Conservation (phyloP, 2,888 invertebrate species). For the Acleris holmiana region DNA sequence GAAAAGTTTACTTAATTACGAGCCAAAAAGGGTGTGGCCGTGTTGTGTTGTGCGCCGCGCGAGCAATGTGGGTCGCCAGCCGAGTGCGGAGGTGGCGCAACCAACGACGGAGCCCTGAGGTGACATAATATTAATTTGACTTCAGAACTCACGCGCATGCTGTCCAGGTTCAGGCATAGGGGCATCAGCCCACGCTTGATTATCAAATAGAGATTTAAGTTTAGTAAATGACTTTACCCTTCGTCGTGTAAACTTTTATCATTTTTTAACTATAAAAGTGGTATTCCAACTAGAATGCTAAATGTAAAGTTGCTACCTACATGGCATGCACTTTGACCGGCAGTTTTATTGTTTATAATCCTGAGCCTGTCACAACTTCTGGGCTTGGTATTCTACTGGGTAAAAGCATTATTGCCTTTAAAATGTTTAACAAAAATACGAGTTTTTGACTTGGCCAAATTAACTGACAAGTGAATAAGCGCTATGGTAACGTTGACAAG, state of each 20-base stretch:
- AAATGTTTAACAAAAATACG: too few species aligned
- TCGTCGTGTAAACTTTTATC: neutral
- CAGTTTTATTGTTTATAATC: too few species aligned
- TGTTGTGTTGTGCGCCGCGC: slow-evolving; percentile 16
- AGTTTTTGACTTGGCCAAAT: too few species aligned
- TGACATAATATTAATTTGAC: slow-evolving; percentile 36
- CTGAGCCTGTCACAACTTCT: too few species aligned
- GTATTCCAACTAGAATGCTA: too few species aligned
- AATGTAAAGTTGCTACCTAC: too few species aligned
- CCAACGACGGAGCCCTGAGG: slow-evolving; percentile 19
- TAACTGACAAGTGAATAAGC: too few species aligned
- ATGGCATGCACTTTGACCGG: too few species aligned
- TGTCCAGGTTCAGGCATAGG: slow-evolving; percentile 28
- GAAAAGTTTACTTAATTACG: neutral
- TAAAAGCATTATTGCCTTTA: too few species aligned
- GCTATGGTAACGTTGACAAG: too few species aligned
- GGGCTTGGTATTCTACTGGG: too few species aligned
- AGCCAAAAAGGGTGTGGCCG: slow-evolving; percentile 8
- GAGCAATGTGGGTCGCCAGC: slow-evolving; percentile 26
- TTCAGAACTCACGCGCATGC: slow-evolving; percentile 13
- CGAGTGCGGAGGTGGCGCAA: slow-evolving; percentile 22
- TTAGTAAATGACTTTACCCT: neutral
- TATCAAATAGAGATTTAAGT: neutral
- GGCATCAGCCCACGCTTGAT: neutral
- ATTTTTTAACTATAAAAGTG: neutral